These are phyloP conservation scores for Nannoperca australis DNA, from an alignment of 2,797 vertebrate genomes.

Conservation along the genomic window DNA sequence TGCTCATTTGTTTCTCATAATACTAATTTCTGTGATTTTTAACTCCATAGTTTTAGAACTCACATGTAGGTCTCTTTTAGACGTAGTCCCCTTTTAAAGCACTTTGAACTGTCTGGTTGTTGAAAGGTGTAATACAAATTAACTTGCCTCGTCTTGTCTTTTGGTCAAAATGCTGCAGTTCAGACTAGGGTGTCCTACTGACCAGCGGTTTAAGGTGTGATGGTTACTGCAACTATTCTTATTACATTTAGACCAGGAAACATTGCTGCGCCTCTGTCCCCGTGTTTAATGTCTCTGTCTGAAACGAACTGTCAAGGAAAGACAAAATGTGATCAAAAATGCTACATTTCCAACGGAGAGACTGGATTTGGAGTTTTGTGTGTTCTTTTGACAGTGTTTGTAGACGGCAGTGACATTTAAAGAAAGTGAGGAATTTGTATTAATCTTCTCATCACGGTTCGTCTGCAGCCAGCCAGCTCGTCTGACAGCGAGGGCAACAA, in stretches of 20 bases:
- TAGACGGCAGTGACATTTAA: not conserved
- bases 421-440: not conserved
- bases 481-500: slow-evolving; percentile 95
- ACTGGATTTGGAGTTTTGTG: not conserved
- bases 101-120: slow-evolving; percentile 8
- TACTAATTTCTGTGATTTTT: not conserved
- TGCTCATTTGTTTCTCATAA: not conserved
- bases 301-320: not conserved
- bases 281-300: slow-evolving; percentile 3
- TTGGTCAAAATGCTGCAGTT: slow-evolving; percentile 22
- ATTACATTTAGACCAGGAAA: not conserved
- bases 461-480: slow-evolving; percentile 90
- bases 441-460: slow-evolving; percentile 4
- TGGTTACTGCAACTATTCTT: not conserved
- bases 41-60: not conserved
- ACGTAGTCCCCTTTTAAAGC: not conserved
- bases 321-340: not conserved
- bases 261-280: slow-evolving; percentile 1
- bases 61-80: not conserved
- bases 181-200: not conserved
- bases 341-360: not conserved
- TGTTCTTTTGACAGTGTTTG: not conserved
- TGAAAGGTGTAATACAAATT: slow-evolving; percentile 13
- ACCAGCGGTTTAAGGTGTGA: slow-evolving; percentile 2
- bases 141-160: slow-evolving; percentile 18